Evolutionary conservation across 1,140 invertebrate genomes (phyloP).

Genomic region (Samia ricini): DNA sequence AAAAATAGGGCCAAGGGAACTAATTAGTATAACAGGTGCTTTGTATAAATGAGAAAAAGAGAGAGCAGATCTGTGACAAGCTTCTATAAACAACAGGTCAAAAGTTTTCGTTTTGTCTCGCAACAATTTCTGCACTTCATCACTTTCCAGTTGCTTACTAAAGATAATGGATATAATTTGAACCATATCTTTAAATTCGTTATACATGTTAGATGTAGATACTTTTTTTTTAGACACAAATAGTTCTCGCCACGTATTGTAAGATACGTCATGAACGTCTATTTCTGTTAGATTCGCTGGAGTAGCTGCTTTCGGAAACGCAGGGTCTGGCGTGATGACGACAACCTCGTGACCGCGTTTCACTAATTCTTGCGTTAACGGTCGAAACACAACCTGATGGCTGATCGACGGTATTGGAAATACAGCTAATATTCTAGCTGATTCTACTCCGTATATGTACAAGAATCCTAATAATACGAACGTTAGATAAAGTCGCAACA

Average conservation of each 20-base stretch:
- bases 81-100: conserved; percentile 1
- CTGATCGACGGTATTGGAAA: conserved; percentile 2
- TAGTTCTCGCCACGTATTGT: neutral
- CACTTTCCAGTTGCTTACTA: neutral
- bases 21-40: conserved; percentile 18
- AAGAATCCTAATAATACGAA: too few relatives aligned
- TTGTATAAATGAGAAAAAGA: conserved; percentile 16
- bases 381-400: conserved; percentile 6
- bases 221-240: neutral
- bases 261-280: conserved; percentile 5
- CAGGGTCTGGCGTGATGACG: neutral
- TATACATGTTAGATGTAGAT: neutral
- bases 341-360: conserved; percentile 5
- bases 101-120: neutral
- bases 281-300: conserved; percentile 5
- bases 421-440: conserved; percentile 4
- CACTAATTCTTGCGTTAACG: conserved; percentile 1
- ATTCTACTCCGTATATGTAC: neutral
- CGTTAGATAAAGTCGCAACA: too few relatives aligned
- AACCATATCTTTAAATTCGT: neutral
- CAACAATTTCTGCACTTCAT: neutral
- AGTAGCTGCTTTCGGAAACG: neutral
- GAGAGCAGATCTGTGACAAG: neutral
- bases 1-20: conserved; percentile 13
- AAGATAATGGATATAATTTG: neutral